Conservation (phyloP, 2,113 vertebrate genomes). For the Desmodus rotundus region DNA sequence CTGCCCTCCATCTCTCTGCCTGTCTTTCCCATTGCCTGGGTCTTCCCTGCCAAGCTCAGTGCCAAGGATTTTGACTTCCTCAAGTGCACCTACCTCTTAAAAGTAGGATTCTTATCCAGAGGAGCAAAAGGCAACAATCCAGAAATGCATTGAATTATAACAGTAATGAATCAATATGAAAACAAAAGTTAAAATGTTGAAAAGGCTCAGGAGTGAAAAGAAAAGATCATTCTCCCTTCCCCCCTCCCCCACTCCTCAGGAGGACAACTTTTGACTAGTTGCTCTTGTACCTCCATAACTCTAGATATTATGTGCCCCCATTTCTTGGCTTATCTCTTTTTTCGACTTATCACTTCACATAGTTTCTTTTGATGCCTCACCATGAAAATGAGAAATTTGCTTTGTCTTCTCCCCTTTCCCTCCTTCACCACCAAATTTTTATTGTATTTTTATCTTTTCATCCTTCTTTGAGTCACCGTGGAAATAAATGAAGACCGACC, state of each 20-base stretch:
- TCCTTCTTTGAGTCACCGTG: neutral
- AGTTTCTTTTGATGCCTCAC: neutral
- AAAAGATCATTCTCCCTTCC: neutral
- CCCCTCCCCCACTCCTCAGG: neutral
- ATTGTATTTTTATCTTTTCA: conserved; percentile 33
- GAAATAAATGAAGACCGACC: neutral
- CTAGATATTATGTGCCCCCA: neutral
- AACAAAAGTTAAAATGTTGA: neutral
- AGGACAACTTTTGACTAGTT: neutral
- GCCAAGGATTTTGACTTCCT: neutral
- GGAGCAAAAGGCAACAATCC: neutral
- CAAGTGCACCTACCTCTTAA: neutral
- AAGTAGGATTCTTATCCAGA: neutral
- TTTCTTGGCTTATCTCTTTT: neutral
- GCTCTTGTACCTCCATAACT: neutral
- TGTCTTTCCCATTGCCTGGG: neutral
- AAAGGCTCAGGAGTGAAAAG: neutral
- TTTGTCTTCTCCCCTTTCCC: neutral
- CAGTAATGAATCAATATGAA: neutral
- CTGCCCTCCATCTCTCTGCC: neutral
- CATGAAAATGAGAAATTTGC: neutral
- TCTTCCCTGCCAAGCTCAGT: neutral
- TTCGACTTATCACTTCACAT: neutral
- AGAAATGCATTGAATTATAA: conserved; percentile 24
- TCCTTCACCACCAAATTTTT: neutral